These are phyloP conservation scores for Siderastrea radians DNA, from an alignment of 92 coral and sea anemone species.

Conservation along the genomic window DNA sequence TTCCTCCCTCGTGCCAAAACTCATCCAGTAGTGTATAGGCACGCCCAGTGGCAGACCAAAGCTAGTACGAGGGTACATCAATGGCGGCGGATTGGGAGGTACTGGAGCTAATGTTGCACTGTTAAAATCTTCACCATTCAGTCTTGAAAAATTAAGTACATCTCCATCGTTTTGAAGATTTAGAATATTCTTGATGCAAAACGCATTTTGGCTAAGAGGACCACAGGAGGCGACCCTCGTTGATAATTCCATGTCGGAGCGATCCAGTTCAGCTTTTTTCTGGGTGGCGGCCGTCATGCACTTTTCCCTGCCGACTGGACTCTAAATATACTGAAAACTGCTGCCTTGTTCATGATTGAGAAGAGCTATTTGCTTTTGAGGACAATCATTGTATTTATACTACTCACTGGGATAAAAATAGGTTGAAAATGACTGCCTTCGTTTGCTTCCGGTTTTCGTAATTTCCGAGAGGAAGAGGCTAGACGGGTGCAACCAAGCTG, in stretches of 20 bases:
- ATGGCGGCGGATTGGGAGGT: slow-evolving; percentile 18
- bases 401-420: not conserved
- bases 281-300: slow-evolving; percentile 10
- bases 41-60: not conserved
- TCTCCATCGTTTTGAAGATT: slow-evolving; percentile 9
- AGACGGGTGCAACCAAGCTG: not conserved
- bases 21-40: not conserved
- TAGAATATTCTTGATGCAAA: slow-evolving; percentile 35
- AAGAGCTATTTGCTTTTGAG: no score
- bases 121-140: slow-evolving; percentile 1
- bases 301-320: slow-evolving; percentile 11
- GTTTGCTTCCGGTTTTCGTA: slow-evolving; percentile 42
- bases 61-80: slow-evolving; percentile 24
- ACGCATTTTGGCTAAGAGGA: slow-evolving; percentile 3
- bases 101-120: not conserved
- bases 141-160: not conserved
- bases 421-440: slow-evolving; percentile 26
- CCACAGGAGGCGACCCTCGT: not conserved
- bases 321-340: not conserved
- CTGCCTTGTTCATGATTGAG: not conserved
- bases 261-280: not conserved
- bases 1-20: not conserved
- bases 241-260: slow-evolving; percentile 31
- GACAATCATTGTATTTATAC: not conserved
- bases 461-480: slow-evolving; percentile 34